A percentile compares a stretch with the other conserved stretches of the same genome.
Evolutionary conservation across 2,888 invertebrate genomes (phyloP).

Genomic region (Pristionchus japonicus): DNA sequence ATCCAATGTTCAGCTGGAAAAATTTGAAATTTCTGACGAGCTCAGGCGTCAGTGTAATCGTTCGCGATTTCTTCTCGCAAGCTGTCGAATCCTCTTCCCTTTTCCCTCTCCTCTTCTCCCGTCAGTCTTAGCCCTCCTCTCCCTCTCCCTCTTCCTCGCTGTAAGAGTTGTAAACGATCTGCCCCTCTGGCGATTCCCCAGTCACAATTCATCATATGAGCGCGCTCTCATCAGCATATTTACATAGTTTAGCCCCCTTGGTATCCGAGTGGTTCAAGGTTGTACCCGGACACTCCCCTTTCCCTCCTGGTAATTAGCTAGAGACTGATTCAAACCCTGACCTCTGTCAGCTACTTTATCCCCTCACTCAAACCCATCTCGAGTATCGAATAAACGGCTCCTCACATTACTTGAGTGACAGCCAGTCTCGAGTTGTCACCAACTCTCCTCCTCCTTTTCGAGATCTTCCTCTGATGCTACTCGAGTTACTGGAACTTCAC

Average conservation of each 20-base stretch:
- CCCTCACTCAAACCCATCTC: background rate
- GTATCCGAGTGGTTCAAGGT: slow-evolving; percentile 21
- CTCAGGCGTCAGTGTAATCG: background rate
- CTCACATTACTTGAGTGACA: slow-evolving; percentile 5
- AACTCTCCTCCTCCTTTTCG: background rate
- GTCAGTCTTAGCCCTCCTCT: background rate
- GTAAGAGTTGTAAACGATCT: slow-evolving; percentile 35
- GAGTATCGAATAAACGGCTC: background rate
- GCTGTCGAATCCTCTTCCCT: background rate
- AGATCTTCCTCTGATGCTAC: background rate
- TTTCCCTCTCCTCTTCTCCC: background rate
- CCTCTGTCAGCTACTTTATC: background rate
- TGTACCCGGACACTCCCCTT: background rate
- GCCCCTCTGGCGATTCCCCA: background rate
- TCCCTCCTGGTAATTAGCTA: background rate
- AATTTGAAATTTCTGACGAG: background rate
- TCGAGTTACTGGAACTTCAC: too few relatives aligned
- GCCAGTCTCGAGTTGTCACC: slow-evolving; percentile 17
- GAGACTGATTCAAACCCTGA: background rate
- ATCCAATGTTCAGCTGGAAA: background rate
- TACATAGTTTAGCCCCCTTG: slow-evolving; percentile 3
- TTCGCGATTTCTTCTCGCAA: slow-evolving; percentile 16
- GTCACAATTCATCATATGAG: slow-evolving; percentile 31
- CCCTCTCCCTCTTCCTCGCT: background rate
- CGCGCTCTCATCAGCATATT: slow-evolving; percentile 24